Evolutionary conservation across 2,113 vertebrate species (phyloP).

Genomic region (Bagarius yarrelli): DNA sequence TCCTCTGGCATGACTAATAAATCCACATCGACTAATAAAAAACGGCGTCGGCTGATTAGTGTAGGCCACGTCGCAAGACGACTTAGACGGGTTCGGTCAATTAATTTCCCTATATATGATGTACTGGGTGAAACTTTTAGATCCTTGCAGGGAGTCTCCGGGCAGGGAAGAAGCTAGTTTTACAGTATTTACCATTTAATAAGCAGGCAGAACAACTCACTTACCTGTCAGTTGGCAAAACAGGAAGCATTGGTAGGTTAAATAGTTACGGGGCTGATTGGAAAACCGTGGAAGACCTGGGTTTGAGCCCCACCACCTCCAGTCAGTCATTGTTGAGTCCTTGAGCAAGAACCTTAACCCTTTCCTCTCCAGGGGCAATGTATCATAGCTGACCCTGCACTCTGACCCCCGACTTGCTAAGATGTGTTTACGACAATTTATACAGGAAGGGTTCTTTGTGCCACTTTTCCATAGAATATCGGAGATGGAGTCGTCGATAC

Average conservation of each 20-base stretch:
- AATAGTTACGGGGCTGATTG: too few species aligned
- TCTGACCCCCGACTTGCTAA: too few species aligned
- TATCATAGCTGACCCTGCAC: too few species aligned
- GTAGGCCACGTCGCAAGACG: constrained; percentile 29
- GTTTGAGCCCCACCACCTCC: too few species aligned
- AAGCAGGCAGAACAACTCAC: background rate
- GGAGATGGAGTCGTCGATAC: too few species aligned
- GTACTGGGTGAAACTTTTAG: background rate
- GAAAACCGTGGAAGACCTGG: too few species aligned
- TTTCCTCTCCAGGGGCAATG: too few species aligned
- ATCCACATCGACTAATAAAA: constrained; percentile 50
- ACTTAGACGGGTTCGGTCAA: constrained; percentile 40
- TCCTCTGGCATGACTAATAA: constrained; percentile 57
- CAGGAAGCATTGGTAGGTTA: background rate
- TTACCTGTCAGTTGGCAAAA: background rate
- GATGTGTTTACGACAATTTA: too few species aligned
- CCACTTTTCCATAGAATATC: too few species aligned
- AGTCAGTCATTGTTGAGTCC: too few species aligned
- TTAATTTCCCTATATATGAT: constrained; percentile 50
- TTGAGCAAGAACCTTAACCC: too few species aligned
- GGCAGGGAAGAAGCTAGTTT: background rate
- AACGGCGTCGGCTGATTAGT: constrained; percentile 42
- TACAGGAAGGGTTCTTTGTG: too few species aligned
- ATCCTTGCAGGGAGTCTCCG: background rate
- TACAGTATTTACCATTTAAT: background rate